These are phyloP conservation scores for Lepus timidus DNA, from an alignment of 2,113 vertebrate species.

Conservation along the genomic window DNA sequence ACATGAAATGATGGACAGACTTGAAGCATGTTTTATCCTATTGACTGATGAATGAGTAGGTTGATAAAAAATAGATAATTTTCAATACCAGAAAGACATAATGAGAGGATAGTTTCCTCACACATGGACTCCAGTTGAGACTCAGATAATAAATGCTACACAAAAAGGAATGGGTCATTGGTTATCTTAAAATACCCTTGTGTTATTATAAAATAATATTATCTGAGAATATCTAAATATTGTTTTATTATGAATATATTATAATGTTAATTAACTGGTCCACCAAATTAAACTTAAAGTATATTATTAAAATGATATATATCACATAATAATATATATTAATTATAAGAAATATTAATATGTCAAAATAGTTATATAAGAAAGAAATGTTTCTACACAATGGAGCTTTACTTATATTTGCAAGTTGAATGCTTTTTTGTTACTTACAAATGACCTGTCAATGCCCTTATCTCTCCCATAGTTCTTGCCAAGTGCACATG, in stretches of 20 bases:
- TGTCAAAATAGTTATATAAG: not conserved
- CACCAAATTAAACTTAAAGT: not conserved
- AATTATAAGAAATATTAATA: not conserved
- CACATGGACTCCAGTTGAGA: not conserved
- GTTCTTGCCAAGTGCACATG: not conserved
- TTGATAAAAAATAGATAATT: not conserved
- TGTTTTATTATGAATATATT: not conserved
- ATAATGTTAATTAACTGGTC: not conserved
- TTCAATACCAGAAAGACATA: not conserved
- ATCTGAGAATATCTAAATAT: too few relatives aligned
- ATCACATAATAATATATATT: not conserved
- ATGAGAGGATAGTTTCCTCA: not conserved
- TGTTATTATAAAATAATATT: too few relatives aligned
- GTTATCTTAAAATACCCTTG: not conserved
- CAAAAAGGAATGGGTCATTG: not conserved
- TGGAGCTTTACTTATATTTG: not conserved
- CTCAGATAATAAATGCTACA: not conserved
- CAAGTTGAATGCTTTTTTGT: not conserved
- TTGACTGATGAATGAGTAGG: not conserved
- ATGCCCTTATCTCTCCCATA: fast-evolving
- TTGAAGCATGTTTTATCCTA: not conserved
- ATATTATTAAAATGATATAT: not conserved
- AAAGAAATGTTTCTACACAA: not conserved
- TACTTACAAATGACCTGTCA: not conserved
- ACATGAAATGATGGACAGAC: not conserved